Evolutionary conservation across 2,888 invertebrate genomes (phyloP), one percentile per base, ranked within the genome.

Genomic region (Euzophera pinguis): DNA sequence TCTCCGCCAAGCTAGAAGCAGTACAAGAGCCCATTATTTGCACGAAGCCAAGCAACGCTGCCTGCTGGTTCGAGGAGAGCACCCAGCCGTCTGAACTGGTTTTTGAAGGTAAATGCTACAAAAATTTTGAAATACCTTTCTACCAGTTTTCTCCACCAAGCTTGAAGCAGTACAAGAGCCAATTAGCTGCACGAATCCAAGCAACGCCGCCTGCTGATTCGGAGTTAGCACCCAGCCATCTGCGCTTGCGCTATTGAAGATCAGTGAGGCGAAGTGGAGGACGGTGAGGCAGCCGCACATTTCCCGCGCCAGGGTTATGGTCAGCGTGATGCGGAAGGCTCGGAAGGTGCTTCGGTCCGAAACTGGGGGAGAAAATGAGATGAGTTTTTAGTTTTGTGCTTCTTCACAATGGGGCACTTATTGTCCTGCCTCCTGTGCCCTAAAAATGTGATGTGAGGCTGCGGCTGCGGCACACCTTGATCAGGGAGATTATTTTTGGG

Each of bases 261-360:
- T 91, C 14, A 78, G 73, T 0, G 88, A 86, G 0, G 90, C 90
- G 67, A 85, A 90, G 69, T 88, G 84, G 1, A 90, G 65, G 1
- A 90, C 86, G 0, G 90, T 89, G 0, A 91, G 68, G 45, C 89
- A 86, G 0, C 91, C 91, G 61, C 90, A 86, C 22, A 90, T 68
- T 61, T 90, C 89, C 0, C 90, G 69, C 0, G 87, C 89, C 1
- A 88, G 61, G 0, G 87, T 89, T 53, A 90, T 85, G 12, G 75
- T 82, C 1, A 89, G 84, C 0, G 91, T 91, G 51, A 92, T 92
- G 41, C 92, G 90, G 62, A 92, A 91, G 0, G 91, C 92, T 1
- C 91, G 82, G 63, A 90, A 86, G 0, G 83, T 83, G 53, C 68
- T 76, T 41, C 77, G 75, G 59, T 89, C 88, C 0, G 84, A 70